Evolutionary conservation across 2,797 vertebrate species (phyloP).

Genomic region (Silurus aristotelis): DNA sequence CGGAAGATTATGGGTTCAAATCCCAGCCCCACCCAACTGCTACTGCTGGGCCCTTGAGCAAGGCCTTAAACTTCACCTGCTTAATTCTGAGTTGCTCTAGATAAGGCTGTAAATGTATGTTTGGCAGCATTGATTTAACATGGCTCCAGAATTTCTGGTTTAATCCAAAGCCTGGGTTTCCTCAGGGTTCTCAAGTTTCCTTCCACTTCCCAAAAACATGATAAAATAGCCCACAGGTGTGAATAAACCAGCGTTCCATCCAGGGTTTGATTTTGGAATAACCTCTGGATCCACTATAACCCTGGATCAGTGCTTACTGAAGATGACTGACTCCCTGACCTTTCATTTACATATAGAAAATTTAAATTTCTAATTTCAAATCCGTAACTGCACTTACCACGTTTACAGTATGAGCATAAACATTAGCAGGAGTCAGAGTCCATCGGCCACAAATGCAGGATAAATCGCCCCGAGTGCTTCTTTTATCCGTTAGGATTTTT

Average conservation of each 20-base stretch:
- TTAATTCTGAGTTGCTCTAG: too few species aligned
- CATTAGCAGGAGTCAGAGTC: accelerated
- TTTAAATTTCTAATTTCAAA: too few species aligned
- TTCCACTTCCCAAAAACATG: background rate
- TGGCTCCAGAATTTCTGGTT: background rate
- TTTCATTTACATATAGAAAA: background rate
- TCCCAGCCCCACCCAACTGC: too few species aligned
- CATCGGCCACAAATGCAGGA: background rate
- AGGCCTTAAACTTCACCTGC: too few species aligned
- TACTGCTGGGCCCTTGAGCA: too few species aligned
- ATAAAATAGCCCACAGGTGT: background rate
- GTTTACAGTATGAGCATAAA: background rate
- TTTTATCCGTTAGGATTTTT: background rate
- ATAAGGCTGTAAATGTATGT: background rate
- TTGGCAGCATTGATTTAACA: background rate
- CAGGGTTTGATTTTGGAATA: background rate
- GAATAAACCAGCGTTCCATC: background rate
- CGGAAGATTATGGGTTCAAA: too few species aligned
- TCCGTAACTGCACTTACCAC: background rate
- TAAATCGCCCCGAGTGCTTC: background rate
- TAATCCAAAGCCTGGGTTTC: background rate
- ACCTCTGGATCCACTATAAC: background rate
- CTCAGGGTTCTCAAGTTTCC: background rate
- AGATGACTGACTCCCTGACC: background rate
- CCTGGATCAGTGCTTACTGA: background rate